Evolutionary conservation across 2,113 vertebrate species (phyloP).

Genomic region (Atrichornis clamosus): DNA sequence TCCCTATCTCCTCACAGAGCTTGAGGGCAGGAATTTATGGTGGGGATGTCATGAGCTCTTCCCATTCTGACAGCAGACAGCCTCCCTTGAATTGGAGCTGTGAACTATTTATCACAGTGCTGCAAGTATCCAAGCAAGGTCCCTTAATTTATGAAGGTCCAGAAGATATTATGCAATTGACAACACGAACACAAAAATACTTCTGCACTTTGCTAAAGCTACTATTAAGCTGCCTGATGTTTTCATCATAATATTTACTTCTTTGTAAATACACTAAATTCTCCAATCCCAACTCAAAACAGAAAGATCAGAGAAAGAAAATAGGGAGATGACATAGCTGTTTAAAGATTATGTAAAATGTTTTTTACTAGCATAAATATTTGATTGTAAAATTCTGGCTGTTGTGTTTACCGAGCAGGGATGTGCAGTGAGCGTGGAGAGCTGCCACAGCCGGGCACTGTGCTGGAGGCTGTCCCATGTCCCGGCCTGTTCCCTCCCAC

Average conservation of each 20-base stretch:
- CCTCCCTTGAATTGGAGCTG: neutral
- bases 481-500: neutral
- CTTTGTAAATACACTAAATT: conserved; percentile 74
- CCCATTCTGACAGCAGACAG: neutral
- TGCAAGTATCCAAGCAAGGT: conserved; percentile 1
- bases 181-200: conserved; percentile 51
- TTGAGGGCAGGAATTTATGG: neutral
- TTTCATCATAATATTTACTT: conserved; percentile 82
- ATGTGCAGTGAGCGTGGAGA: conserved; percentile 19
- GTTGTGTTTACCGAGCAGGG: conserved; percentile 66
- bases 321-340: conserved; percentile 76
- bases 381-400: conserved; percentile 74
- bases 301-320: conserved; percentile 76
- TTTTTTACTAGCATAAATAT: conserved; percentile 78
- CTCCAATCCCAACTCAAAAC: conserved; percentile 68
- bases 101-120: conserved; percentile 4
- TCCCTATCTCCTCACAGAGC: neutral
- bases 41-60: neutral
- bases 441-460: neutral
- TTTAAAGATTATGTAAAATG: conserved; percentile 77
- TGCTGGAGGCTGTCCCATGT: neutral
- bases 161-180: conserved; percentile 65
- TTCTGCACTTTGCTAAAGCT: conserved; percentile 68
- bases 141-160: conserved; percentile 13
- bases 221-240: conserved; percentile 68